These are phyloP conservation scores for Mythimna lalbum DNA, from an alignment of 2,888 invertebrate genomes.

Conservation along the genomic window DNA sequence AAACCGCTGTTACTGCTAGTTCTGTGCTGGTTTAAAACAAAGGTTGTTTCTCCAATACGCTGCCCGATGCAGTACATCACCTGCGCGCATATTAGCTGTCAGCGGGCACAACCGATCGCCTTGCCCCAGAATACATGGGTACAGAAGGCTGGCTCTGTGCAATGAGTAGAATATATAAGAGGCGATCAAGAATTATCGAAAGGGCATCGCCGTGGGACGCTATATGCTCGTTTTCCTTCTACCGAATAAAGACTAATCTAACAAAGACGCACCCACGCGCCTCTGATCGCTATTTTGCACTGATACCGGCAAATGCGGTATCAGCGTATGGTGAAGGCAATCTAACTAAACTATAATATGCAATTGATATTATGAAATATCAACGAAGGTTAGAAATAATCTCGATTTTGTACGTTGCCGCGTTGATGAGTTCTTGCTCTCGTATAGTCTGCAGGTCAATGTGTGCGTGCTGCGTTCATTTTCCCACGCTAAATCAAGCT, in stretches of 20 bases:
- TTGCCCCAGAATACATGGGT: not conserved
- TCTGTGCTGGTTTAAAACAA: slow-evolving; percentile 36
- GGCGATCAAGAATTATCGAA: not conserved
- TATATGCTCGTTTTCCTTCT: not conserved
- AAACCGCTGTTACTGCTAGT: slow-evolving; percentile 22
- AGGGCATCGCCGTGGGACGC: not conserved
- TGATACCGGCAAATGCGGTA: not conserved
- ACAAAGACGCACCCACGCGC: not conserved
- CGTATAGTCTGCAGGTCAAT: not conserved
- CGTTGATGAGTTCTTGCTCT: too few relatives aligned
- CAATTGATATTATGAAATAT: too few relatives aligned
- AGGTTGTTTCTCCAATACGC: slow-evolving; percentile 65
- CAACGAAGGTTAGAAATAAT: too few relatives aligned
- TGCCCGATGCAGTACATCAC: slow-evolving; percentile 74
- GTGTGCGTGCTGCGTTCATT: not conserved
- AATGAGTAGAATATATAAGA: not conserved
- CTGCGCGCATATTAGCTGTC: slow-evolving; percentile 82
- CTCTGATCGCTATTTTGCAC: not conserved
- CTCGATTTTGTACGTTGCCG: too few relatives aligned
- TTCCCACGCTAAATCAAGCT: not conserved
- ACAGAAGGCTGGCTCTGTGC: slow-evolving; percentile 14
- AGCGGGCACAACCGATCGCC: slow-evolving; percentile 77
- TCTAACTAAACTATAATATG: not conserved
- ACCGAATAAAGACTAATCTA: not conserved
- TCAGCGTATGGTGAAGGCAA: not conserved